A percentile compares a stretch with the other conserved stretches of the same genome.
Conservation (phyloP, 2,797 vertebrate species). For the Arnoldichthys spilopterus region DNA sequence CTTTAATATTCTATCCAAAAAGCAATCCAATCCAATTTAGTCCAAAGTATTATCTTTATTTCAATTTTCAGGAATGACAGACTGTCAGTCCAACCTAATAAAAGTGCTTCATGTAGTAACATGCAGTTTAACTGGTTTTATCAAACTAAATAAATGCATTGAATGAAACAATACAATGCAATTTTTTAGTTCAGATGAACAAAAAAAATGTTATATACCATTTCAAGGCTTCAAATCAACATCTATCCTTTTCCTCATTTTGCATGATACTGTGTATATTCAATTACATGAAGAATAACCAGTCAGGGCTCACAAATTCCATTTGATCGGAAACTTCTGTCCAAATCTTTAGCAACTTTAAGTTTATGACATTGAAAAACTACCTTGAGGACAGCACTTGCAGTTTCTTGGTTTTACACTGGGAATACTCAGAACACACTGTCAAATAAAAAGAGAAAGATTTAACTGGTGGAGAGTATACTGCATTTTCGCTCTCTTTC, state of each 20-base stretch:
- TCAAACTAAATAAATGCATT: no score
- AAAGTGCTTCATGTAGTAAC: no score
- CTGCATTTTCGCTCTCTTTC: not conserved
- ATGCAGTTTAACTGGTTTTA: no score
- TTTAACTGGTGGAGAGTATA: slow-evolving; percentile 9
- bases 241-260: no score
- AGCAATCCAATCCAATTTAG: not conserved
- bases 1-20: not conserved
- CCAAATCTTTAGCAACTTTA: slow-evolving; percentile 11
- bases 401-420: slow-evolving; percentile 11
- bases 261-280: not conserved
- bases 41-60: not conserved
- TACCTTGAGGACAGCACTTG: not conserved
- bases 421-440: slow-evolving; percentile 41
- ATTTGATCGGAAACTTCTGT: slow-evolving; percentile 23
- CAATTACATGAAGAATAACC: not conserved
- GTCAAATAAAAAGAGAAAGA: slow-evolving; percentile 46
- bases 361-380: slow-evolving; percentile 2
- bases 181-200: no score
- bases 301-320: not conserved
- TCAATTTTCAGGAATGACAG: not conserved
- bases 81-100: no score
- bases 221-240: no score
- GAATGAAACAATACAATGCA: no score
- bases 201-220: no score